Evolutionary conservation across 2,797 vertebrate genomes (phyloP).

Genomic region (Hydrolagus colliei): DNA sequence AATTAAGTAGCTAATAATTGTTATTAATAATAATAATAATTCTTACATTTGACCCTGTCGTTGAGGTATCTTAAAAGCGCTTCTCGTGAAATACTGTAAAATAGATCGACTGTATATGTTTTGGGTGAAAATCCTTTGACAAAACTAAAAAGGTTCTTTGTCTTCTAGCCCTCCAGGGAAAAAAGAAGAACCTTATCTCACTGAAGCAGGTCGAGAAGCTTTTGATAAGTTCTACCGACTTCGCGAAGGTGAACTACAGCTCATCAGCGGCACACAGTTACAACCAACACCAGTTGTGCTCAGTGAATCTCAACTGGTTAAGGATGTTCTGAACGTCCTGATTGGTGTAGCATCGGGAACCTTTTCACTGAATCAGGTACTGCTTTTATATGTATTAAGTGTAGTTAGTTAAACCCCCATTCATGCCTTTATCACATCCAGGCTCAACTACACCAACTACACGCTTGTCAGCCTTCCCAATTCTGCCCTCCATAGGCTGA

Average conservation of each 20-base stretch:
- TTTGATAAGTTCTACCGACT: slow-evolving; percentile 85
- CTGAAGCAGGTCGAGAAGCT: slow-evolving; percentile 82
- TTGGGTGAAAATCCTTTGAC: too few species aligned
- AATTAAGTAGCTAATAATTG: too few species aligned
- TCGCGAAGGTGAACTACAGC: slow-evolving; percentile 72
- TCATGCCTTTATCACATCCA: too few species aligned
- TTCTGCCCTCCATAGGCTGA: too few species aligned
- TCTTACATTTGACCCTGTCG: too few species aligned
- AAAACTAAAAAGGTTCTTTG: neutral
- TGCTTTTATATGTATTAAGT: neutral
- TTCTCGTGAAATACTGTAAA: too few species aligned
- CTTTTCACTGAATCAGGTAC: slow-evolving; percentile 84
- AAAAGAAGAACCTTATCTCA: slow-evolving; percentile 78
- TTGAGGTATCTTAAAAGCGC: too few species aligned
- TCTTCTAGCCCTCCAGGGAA: slow-evolving; percentile 75
- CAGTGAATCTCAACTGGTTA: slow-evolving; percentile 76
- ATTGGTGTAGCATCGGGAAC: slow-evolving; percentile 85
- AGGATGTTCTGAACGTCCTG: slow-evolving; percentile 82
- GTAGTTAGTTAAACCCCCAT: neutral
- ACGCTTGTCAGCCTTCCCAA: too few species aligned
- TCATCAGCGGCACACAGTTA: slow-evolving; percentile 57
- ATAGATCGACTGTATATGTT: too few species aligned
- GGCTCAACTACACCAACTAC: too few species aligned
- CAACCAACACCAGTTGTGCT: slow-evolving; percentile 65
- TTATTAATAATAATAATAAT: too few species aligned